Conservation (phyloP, 2,113 vertebrate species). For the Eleginops maclovinus region DNA sequence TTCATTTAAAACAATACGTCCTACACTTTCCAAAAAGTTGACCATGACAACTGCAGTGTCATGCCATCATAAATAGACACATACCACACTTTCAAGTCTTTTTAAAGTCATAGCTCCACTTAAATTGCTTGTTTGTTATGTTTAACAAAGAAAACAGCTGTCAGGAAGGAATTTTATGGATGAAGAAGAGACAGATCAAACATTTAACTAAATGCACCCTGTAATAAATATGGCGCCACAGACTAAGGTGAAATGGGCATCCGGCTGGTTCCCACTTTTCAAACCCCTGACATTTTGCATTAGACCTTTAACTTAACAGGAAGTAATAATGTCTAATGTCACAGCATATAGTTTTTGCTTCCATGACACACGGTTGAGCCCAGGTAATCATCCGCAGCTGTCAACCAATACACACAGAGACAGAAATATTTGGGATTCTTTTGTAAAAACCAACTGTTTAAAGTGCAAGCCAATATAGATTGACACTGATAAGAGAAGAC, state of each 20-base stretch:
- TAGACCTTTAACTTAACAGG: slow-evolving; percentile 41
- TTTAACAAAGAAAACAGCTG: slow-evolving; percentile 18
- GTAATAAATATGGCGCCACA: background rate
- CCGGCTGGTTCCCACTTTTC: slow-evolving; percentile 19
- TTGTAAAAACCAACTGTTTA: slow-evolving; percentile 9
- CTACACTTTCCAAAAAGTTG: slow-evolving; percentile 2
- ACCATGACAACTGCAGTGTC: slow-evolving; percentile 35
- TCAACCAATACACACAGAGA: slow-evolving; percentile 28
- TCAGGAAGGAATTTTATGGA: slow-evolving; percentile 23
- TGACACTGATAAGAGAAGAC: slow-evolving; percentile 39
- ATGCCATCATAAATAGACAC: slow-evolving; percentile 16
- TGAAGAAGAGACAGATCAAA: background rate
- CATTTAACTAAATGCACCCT: slow-evolving; percentile 25
- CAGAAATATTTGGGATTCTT: slow-evolving; percentile 33
- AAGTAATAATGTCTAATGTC: slow-evolving; percentile 52
- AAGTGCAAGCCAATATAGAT: background rate
- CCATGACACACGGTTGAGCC: slow-evolving; percentile 13
- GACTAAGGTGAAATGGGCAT: slow-evolving; percentile 32
- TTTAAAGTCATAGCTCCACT: slow-evolving; percentile 21
- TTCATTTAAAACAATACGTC: background rate
- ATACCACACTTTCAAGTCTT: slow-evolving; percentile 20
- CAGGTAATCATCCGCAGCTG: slow-evolving; percentile 55
- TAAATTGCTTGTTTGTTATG: background rate
- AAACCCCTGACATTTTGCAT: slow-evolving; percentile 37
- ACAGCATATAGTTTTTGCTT: slow-evolving; percentile 39